Evolutionary conservation across 2,888 invertebrate genomes (phyloP).

Genomic region (Lepidonotus clava): DNA sequence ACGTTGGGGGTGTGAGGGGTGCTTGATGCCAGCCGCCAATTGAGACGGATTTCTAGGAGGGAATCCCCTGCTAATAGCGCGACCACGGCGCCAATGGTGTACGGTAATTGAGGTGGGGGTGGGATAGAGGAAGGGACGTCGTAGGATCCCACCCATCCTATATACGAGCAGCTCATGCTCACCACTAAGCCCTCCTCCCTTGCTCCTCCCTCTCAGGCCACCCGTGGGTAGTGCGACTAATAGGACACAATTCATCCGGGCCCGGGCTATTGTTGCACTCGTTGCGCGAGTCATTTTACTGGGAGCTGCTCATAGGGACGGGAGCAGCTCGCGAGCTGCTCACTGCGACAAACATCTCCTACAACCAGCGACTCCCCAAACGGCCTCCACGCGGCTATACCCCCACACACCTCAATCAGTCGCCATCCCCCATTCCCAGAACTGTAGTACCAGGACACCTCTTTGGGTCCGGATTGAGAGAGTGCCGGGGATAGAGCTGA

Average conservation of each 20-base stretch:
- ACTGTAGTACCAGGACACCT: no score
- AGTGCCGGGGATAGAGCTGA: no score
- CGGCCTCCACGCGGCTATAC: no score
- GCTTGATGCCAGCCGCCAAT: not conserved
- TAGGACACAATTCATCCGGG: not conserved
- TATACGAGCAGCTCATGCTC: not conserved
- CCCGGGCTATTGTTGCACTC: not conserved
- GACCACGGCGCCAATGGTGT: slow-evolving; percentile 8
- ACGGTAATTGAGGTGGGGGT: slow-evolving; percentile 21
- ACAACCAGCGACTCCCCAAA: no score
- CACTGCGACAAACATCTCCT: not conserved
- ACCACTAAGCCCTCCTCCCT: not conserved
- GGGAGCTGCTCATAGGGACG: not conserved
- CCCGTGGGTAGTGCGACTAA: not conserved
- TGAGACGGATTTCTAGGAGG: not conserved
- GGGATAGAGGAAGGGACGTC: not conserved
- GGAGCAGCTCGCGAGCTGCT: not conserved
- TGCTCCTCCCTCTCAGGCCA: no score
- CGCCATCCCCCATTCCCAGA: not conserved
- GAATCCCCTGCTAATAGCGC: slow-evolving; percentile 38
- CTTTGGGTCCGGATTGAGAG: no score
- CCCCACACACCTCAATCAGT: not conserved
- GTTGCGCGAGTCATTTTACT: not conserved
- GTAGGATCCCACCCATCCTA: not conserved
- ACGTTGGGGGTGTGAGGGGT: not conserved